A percentile compares a stretch with the other conserved stretches of the same genome.
phyloP scores from a whole-genome alignment of 2,797 vertebrate species.

The Leptodactylus fallax region DNA sequence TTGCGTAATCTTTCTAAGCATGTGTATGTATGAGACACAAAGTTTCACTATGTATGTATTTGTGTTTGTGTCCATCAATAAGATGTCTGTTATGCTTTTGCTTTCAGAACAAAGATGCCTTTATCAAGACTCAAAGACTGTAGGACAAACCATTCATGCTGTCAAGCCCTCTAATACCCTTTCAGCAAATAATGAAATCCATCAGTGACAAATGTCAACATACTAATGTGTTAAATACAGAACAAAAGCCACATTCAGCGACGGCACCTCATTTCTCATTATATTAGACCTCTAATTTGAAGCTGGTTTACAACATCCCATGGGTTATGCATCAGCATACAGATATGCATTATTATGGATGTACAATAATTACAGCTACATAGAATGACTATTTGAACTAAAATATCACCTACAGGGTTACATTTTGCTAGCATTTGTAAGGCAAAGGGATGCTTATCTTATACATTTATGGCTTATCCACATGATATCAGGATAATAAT shows the following conservation, averaged over 20 bases:
- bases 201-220: constrained; percentile 92
- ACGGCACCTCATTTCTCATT: constrained; percentile 81
- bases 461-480: background rate
- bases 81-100: constrained; percentile 89
- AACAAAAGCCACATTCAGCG: constrained; percentile 90
- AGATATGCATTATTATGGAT: constrained; percentile 69
- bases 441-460: background rate
- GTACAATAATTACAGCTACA: constrained; percentile 68
- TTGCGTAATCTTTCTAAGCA: constrained; percentile 49
- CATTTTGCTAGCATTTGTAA: background rate
- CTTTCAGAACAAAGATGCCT: constrained; percentile 91
- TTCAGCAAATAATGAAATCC: constrained; percentile 89
- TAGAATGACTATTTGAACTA: constrained; percentile 53
- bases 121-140: constrained; percentile 83
- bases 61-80: constrained; percentile 77
- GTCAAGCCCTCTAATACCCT: constrained; percentile 75
- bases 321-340: constrained; percentile 73
- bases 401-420: background rate
- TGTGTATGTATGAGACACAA: constrained; percentile 54
- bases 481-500: background rate
- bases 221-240: constrained; percentile 80
- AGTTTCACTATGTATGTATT: constrained; percentile 57
- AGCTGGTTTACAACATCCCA: constrained; percentile 73
- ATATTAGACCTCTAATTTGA: constrained; percentile 78
- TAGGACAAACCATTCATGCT: constrained; percentile 81